phyloP scores from a whole-genome alignment of 2,797 vertebrate species.

The Sebastes minor region DNA sequence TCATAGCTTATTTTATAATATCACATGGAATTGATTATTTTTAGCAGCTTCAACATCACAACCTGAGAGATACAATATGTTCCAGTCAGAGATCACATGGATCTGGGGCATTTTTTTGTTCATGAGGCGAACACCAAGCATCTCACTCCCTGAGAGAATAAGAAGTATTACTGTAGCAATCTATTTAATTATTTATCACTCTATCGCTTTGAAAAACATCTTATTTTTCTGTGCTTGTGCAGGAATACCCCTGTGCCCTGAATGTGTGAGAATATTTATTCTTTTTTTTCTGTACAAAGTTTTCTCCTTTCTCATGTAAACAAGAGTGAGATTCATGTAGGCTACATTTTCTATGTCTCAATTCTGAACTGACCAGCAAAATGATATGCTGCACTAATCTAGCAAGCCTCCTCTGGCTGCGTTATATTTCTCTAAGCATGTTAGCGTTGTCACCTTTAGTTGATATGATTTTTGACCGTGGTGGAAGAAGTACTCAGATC shows the following conservation, averaged over 20 bases:
- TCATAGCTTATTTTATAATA: not conserved
- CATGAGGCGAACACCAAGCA: constrained; percentile 43
- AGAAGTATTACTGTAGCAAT: constrained; percentile 48
- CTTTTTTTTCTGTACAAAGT: not conserved
- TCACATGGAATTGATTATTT: not conserved
- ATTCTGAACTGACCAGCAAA: constrained; percentile 1
- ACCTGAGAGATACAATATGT: constrained; percentile 46
- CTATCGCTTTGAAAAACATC: constrained; percentile 47
- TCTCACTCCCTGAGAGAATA: constrained; percentile 55
- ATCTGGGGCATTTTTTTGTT: constrained; percentile 58
- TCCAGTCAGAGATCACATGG: constrained; percentile 52
- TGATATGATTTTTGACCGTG: not conserved
- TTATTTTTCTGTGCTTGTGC: constrained; percentile 41
- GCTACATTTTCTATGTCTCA: not conserved
- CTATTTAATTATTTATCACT: constrained; percentile 69
- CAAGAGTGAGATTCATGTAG: not conserved
- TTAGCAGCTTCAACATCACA: constrained; percentile 13
- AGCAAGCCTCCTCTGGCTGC: not conserved
- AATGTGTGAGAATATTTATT: constrained; percentile 35
- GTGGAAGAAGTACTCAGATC: no score
- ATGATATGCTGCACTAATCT: not conserved
- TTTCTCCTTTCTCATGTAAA: constrained; percentile 26
- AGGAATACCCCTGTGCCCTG: constrained; percentile 36
- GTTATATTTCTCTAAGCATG: not conserved
- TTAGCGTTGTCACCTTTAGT: not conserved